A percentile compares a stretch with the other conserved stretches of the same genome.
Evolutionary conservation across 2,797 vertebrate species (phyloP).

Genomic region (Oceanodroma leucorhoa): DNA sequence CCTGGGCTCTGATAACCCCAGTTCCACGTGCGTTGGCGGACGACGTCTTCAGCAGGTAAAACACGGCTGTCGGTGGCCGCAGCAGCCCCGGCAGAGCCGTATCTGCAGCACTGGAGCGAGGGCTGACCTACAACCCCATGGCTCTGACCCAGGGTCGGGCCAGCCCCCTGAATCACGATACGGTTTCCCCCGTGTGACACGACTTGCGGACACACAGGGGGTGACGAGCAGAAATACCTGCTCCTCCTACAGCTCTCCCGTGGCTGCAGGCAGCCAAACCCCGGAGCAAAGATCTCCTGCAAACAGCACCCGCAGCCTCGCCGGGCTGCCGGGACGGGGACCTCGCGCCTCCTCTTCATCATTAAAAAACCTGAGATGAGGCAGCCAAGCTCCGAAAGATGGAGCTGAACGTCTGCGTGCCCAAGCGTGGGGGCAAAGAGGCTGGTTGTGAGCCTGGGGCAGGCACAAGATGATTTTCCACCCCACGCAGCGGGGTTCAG

Average conservation of each 20-base stretch:
- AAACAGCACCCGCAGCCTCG: background rate
- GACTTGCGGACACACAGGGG: background rate
- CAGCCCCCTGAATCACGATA: fast-evolving
- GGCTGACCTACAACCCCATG: fast-evolving
- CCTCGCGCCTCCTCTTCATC: fast-evolving
- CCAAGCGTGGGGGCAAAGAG: background rate
- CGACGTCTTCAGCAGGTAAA: background rate
- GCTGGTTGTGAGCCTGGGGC: fast-evolving
- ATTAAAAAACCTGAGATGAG: fast-evolving
- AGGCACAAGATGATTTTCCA: background rate
- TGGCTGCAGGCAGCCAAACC: background rate
- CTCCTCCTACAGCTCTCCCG: background rate
- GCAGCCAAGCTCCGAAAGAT: background rate
- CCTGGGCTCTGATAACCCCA: background rate
- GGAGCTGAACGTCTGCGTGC: background rate
- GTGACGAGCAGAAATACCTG: background rate
- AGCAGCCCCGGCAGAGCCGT: fast-evolving
- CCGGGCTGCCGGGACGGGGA: background rate
- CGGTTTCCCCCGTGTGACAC: fast-evolving
- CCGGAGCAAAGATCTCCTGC: background rate
- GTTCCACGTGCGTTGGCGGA: fast-evolving
- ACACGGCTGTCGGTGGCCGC: fast-evolving
- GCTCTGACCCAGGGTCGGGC: fast-evolving
- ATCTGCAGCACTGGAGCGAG: background rate
- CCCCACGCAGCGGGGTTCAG: fast-evolving